Evolutionary conservation across 2,888 invertebrate species (phyloP).

Genomic region (Theretra japonica): DNA sequence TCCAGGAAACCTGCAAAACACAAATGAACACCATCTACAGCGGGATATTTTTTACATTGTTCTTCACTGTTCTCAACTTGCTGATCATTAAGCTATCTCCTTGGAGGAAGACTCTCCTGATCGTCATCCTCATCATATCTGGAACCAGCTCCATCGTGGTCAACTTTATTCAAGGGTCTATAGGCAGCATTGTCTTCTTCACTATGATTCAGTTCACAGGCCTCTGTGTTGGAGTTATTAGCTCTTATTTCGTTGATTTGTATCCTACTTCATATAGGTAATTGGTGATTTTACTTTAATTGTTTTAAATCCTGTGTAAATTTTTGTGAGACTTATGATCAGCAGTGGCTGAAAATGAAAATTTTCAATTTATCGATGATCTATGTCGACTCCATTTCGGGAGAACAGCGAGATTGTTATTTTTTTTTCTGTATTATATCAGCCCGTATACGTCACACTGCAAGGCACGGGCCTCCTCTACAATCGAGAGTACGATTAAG

Average conservation of each 20-base stretch:
- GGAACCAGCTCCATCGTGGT: constrained; percentile 81
- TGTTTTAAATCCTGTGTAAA: too few relatives aligned
- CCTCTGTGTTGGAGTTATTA: constrained; percentile 56
- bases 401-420: too few relatives aligned
- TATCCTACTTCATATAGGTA: constrained; percentile 67
- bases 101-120: constrained; percentile 77
- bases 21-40: constrained; percentile 70
- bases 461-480: too few relatives aligned
- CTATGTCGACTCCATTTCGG: too few relatives aligned
- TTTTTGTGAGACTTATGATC: too few relatives aligned
- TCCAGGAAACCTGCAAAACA: constrained; percentile 59
- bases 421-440: too few relatives aligned
- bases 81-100: constrained; percentile 67
- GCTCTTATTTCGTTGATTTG: constrained; percentile 62
- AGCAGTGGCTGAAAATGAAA: too few relatives aligned
- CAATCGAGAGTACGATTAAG: too few relatives aligned
- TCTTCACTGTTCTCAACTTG: constrained; percentile 83
- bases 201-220: constrained; percentile 54
- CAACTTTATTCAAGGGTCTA: constrained; percentile 59
- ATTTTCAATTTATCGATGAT: too few relatives aligned
- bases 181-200: constrained; percentile 58
- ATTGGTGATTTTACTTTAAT: constrained; percentile 16
- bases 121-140: constrained; percentile 71
- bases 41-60: constrained; percentile 84
- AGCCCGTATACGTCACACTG: too few relatives aligned